Base-by-base conservation (phyloP, 2,797 vertebrate genomes). In the Odontamblyopus lacepedii region DNA sequence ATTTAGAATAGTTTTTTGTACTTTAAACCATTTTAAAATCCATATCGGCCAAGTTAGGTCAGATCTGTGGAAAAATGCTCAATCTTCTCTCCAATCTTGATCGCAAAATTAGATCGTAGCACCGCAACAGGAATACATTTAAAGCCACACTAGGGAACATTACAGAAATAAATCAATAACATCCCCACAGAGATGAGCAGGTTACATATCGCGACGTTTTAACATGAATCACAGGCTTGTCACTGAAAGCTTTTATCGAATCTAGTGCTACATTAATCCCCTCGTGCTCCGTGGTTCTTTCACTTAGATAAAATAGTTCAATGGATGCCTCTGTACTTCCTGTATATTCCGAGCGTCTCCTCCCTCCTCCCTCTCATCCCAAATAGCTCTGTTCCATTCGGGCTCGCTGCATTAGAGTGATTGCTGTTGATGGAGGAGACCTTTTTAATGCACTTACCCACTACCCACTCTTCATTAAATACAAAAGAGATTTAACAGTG, bases 401-500 rank as follows among this genome's bases (percentile, higher is more conserved):
- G 65, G 67, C 70, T 78, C 71, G 71, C 91, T 62, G 78, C 89
- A 88, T 85, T 90, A 92, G 82, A 78, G 78, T 76, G 87, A 89
- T 92, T 85, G 78, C 78, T 72, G 85, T 91, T 82, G 82, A 89
- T 80, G 75, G 75, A 80, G 82, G 75, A 77, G 73, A 38, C 0
- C 44, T 48, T 81, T 91, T 88, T 89, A 90, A 92, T 92, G 86
- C 81, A 89, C 80, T 84, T 69, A 73, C 70, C 74, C 72, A 16
- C 27, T 87, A 77, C 44, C 44, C 44, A 48, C 44, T 77, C 78
- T 87, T 86, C 85, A 79, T 86, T 85, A 88, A 60, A 60, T 78
- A 76, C 77, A 68, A 67, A 26, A 51, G 44, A 27, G 67, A 75
- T 82, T 73, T 78, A 83, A 79, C 78, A 56, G 65, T 78, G 55